phyloP scores from a whole-genome alignment of 2,888 invertebrate genomes.

The Carterocephalus palaemon region DNA sequence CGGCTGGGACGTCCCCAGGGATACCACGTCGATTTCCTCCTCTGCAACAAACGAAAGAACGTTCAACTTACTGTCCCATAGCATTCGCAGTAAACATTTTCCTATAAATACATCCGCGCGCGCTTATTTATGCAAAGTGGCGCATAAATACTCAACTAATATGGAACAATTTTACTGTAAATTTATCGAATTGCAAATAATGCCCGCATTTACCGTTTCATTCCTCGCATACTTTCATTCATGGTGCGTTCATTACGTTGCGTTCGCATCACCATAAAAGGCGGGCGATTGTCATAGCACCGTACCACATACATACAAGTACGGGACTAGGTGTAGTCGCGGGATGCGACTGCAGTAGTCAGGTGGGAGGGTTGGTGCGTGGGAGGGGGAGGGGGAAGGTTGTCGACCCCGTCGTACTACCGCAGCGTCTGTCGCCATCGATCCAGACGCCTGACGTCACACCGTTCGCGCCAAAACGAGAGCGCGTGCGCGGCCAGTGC shows the following conservation, averaged over 20 bases:
- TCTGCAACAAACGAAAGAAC: conserved; percentile 80
- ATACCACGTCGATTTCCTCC: conserved; percentile 92
- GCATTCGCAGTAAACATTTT: conserved; percentile 6
- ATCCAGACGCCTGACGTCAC: conserved; percentile 79
- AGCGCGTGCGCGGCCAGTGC: conserved; percentile 72
- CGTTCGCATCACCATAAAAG: conserved; percentile 63
- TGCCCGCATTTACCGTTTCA: conserved; percentile 44
- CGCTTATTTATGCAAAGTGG: conserved; percentile 12
- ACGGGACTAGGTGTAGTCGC: conserved; percentile 58
- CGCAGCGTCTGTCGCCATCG: conserved; percentile 79
- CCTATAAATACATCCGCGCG: conserved; percentile 7
- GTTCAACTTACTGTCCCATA: conserved; percentile 32
- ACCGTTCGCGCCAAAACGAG: conserved; percentile 78
- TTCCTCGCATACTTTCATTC: conserved; percentile 60
- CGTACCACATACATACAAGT: conserved; percentile 47
- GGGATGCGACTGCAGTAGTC: conserved; percentile 74
- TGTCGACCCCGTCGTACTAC: conserved; percentile 77
- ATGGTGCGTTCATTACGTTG: conserved; percentile 58
- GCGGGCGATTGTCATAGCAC: conserved; percentile 58
- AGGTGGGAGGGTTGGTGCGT: conserved; percentile 58
- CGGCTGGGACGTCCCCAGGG: conserved; percentile 72
- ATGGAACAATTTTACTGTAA: conserved; percentile 23
- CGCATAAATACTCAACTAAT: conserved; percentile 18
- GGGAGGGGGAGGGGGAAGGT: conserved; percentile 56
- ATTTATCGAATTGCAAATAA: conserved; percentile 29